Evolutionary conservation across 53 echinoderm and acorn worm genomes (phyloP).

Genomic region (Zoroaster sp.): DNA sequence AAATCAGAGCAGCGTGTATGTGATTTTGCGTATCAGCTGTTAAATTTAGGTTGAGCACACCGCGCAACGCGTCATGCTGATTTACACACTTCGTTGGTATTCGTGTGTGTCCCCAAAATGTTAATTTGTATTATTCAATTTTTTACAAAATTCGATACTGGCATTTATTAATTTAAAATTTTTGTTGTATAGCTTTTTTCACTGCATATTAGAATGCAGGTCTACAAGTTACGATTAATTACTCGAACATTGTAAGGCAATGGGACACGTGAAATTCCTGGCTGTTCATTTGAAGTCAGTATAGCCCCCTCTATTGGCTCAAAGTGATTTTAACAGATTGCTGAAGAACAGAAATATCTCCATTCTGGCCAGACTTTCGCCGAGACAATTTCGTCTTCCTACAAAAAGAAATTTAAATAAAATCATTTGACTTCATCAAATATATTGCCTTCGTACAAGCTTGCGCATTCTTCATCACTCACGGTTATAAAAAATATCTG

Average conservation of each 20-base stretch:
- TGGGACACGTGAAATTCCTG: constrained; percentile 1
- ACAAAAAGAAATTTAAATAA: neutral
- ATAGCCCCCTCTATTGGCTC: neutral
- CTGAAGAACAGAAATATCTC: constrained; percentile 75
- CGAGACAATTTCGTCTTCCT: constrained; percentile 78
- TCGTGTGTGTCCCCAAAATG: neutral
- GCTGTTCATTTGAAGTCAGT: neutral
- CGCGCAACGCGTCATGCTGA: neutral
- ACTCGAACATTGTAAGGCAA: neutral
- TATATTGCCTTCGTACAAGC: no score
- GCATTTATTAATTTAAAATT: neutral
- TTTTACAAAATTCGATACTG: neutral
- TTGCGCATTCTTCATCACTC: no score
- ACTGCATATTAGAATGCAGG: no score
- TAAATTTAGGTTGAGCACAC: neutral
- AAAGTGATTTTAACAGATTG: constrained; percentile 60
- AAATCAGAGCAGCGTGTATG: neutral
- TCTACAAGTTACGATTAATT: neutral
- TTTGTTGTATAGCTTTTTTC: neutral
- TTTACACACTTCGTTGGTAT: neutral
- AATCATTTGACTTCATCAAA: no score
- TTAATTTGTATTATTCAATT: neutral
- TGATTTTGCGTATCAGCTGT: neutral
- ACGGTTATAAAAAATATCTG: no score
- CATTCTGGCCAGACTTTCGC: constrained; percentile 68